Conservation (phyloP, 2,797 vertebrate genomes). For the Selene dorsalis region DNA sequence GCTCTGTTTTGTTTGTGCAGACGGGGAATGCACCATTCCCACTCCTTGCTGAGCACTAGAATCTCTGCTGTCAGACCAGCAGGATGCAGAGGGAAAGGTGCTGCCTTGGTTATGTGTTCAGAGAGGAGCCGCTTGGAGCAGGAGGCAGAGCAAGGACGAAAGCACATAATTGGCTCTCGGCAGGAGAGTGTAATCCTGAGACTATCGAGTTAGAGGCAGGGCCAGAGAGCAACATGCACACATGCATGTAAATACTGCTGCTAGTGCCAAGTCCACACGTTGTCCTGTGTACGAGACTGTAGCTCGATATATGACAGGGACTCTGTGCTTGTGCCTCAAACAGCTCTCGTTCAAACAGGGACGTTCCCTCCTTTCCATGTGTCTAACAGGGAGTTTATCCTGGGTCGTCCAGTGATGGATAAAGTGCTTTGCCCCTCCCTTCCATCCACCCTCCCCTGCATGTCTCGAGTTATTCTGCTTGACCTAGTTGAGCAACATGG, state of each 20-base stretch:
- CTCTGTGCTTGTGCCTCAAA: neutral
- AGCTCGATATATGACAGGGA: neutral
- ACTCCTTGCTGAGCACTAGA: constrained; percentile 2
- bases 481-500: constrained; percentile 50
- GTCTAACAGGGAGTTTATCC: constrained; percentile 45
- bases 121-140: constrained; percentile 48
- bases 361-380: constrained; percentile 8
- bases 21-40: neutral
- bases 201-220: constrained; percentile 39
- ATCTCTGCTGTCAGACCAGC: constrained; percentile 4
- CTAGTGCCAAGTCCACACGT: constrained; percentile 8
- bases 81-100: constrained; percentile 6
- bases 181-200: constrained; percentile 72
- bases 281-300: neutral
- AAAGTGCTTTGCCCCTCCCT: constrained; percentile 32
- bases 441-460: constrained; percentile 9
- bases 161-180: constrained; percentile 78
- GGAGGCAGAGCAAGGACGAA: constrained; percentile 49
- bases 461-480: constrained; percentile 43
- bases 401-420: constrained; percentile 35
- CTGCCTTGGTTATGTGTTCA: constrained; percentile 23
- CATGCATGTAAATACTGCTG: neutral
- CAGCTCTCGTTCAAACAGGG: constrained; percentile 25
- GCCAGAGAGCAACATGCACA: constrained; percentile 23
- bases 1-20: neutral